These are phyloP conservation scores for Heliconius nattereri DNA, from an alignment of 1,140 invertebrate genomes.

Conservation along the genomic window DNA sequence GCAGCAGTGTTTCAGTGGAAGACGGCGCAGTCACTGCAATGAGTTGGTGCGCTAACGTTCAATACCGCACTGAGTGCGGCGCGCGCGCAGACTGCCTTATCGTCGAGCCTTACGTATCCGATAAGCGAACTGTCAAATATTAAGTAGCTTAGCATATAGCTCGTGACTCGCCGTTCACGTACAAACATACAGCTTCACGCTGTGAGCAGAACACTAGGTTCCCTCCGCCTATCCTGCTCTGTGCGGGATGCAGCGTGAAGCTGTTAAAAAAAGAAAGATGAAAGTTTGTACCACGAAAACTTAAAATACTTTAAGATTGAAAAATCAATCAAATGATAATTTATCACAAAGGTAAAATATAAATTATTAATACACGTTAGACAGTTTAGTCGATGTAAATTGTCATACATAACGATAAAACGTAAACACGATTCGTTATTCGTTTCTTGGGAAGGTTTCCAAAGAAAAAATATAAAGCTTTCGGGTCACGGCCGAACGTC, in stretches of 20 bases:
- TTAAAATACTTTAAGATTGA: too few relatives aligned
- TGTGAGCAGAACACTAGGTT: too few relatives aligned
- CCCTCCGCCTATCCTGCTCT: too few relatives aligned
- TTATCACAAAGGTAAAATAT: neutral
- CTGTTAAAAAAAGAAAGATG: too few relatives aligned
- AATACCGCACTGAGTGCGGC: slow-evolving; percentile 57
- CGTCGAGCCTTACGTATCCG: slow-evolving; percentile 61
- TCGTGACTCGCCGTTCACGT: slow-evolving; percentile 15
- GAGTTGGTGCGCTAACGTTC: slow-evolving; percentile 57
- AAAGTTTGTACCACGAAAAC: too few relatives aligned
- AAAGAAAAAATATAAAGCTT: slow-evolving; percentile 29
- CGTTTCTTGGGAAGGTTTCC: slow-evolving; percentile 20
- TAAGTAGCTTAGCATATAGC: slow-evolving; percentile 34
- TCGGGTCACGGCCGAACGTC: slow-evolving; percentile 58
- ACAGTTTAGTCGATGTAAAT: neutral
- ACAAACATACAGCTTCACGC: neutral
- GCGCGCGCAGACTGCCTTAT: slow-evolving; percentile 64
- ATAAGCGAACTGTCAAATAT: slow-evolving; percentile 62
- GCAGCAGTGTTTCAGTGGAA: slow-evolving; percentile 41
- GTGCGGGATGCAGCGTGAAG: too few relatives aligned
- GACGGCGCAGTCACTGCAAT: slow-evolving; percentile 24
- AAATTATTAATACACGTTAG: neutral
- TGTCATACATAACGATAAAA: slow-evolving; percentile 18
- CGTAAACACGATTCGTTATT: slow-evolving; percentile 10
- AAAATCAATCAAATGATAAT: too few relatives aligned